Percentiles rank a stretch among this genome's conserved stretches.
phyloP scores from a whole-genome alignment of 2,888 invertebrate genomes.

The Caenorhabditis sp. region DNA sequence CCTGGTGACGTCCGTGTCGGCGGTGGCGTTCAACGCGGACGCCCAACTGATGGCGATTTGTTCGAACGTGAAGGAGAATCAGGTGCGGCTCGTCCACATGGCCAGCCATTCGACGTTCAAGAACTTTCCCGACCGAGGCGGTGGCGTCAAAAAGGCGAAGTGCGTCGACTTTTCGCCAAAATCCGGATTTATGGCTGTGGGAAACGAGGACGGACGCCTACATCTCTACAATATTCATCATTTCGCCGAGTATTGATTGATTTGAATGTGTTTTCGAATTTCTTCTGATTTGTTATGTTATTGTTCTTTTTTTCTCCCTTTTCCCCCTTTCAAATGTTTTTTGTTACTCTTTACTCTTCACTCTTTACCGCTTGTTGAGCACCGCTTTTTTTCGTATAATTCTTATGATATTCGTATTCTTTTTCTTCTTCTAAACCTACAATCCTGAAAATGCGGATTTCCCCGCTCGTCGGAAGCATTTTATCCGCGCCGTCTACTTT shows the following conservation, averaged over 20 bases:
- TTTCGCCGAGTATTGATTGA: conserved; percentile 48
- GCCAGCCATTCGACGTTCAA: conserved; percentile 61
- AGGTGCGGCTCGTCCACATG: conserved; percentile 58
- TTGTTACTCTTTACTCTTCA: not conserved
- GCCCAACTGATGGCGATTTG: conserved; percentile 56
- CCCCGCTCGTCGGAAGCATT: no score
- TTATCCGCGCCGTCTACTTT: no score
- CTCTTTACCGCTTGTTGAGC: no score
- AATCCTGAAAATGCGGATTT: no score
- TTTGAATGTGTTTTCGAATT: not conserved
- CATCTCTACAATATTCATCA: conserved; percentile 58
- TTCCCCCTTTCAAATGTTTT: conserved; percentile 7
- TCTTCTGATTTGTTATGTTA: no score
- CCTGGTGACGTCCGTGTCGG: conserved; percentile 51
- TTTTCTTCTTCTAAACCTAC: no score
- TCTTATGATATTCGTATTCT: no score
- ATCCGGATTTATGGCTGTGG: conserved; percentile 62
- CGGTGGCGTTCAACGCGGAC: conserved; percentile 58
- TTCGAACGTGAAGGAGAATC: conserved; percentile 58
- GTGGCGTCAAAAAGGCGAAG: conserved; percentile 47
- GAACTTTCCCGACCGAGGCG: conserved; percentile 61
- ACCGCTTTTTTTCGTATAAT: no score
- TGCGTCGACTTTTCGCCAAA: conserved; percentile 61
- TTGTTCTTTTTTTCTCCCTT: not conserved
- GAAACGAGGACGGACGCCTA: conserved; percentile 56